Percentiles rank a stretch among this genome's conserved stretches.
These are phyloP conservation scores for Cydia amplana DNA, from an alignment of 1,140 invertebrate species.

Conservation along the genomic window DNA sequence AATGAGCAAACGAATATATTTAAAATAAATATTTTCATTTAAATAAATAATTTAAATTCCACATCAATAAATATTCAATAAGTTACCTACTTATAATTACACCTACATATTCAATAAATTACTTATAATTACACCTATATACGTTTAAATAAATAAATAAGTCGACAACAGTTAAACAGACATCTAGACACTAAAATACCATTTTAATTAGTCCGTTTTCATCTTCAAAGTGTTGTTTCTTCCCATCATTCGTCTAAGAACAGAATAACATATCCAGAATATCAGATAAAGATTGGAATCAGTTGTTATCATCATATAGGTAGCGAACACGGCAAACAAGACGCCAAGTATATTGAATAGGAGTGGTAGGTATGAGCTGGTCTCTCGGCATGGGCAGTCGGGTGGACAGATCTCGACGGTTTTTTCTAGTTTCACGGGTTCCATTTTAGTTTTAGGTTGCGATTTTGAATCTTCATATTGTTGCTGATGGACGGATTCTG, in stretches of 20 bases:
- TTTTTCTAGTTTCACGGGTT: conserved; percentile 12
- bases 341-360: conserved; percentile 59
- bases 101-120: background rate
- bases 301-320: conserved; percentile 63
- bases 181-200: background rate
- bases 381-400: conserved; percentile 52
- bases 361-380: conserved; percentile 33
- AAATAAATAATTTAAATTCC: no score
- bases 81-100: background rate
- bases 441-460: conserved; percentile 43
- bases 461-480: conserved; percentile 35
- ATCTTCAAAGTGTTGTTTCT: conserved; percentile 52
- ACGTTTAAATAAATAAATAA: background rate
- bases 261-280: conserved; percentile 66
- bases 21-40: no score
- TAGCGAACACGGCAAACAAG: conserved; percentile 56
- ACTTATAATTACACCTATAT: background rate
- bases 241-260: conserved; percentile 59
- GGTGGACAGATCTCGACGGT: conserved; percentile 41
- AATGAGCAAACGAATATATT: no score
- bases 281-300: conserved; percentile 65
- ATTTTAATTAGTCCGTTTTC: conserved; percentile 32
- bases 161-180: no score
- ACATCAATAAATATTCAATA: background rate
- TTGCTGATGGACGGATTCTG: conserved; percentile 14